Percentiles rank a stretch among this genome's conserved stretches.
Evolutionary conservation across 1,140 invertebrate genomes (phyloP).

Genomic region (Sycophila sp.): DNA sequence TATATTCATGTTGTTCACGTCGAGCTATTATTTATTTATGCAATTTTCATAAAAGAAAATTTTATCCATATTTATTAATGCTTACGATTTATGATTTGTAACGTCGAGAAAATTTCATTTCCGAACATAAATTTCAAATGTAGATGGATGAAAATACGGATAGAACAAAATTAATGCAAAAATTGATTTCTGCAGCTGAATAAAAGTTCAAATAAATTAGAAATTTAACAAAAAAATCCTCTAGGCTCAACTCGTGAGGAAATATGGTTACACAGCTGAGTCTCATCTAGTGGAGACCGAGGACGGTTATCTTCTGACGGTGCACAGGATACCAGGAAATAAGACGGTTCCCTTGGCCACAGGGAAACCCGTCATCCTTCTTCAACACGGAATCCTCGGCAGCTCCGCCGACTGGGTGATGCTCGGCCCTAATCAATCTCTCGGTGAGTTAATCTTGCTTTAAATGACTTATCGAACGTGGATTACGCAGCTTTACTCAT

Average conservation of each 20-base stretch:
- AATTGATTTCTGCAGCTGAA: too few relatives aligned
- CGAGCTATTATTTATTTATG: too few relatives aligned
- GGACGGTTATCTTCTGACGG: conserved; percentile 71
- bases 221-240: neutral
- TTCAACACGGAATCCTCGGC: conserved; percentile 82
- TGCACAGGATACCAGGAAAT: conserved; percentile 69
- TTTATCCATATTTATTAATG: too few relatives aligned
- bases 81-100: too few relatives aligned
- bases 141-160: too few relatives aligned
- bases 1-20: too few relatives aligned
- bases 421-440: conserved; percentile 70
- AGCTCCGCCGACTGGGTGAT: conserved; percentile 82
- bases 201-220: too few relatives aligned
- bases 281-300: conserved; percentile 64
- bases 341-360: conserved; percentile 35
- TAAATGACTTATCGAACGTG: neutral
- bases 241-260: conserved; percentile 69
- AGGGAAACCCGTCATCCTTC: conserved; percentile 64
- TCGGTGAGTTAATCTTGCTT: conserved; percentile 55
- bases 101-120: too few relatives aligned
- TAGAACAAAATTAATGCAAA: too few relatives aligned
- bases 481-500: neutral
- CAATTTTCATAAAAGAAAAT: too few relatives aligned
- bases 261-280: conserved; percentile 70
- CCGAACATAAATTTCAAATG: too few relatives aligned